Percentiles rank a stretch among this genome's conserved stretches.
phyloP scores from a whole-genome alignment of 2,888 invertebrate genomes.

The Polymixis lichenea region DNA sequence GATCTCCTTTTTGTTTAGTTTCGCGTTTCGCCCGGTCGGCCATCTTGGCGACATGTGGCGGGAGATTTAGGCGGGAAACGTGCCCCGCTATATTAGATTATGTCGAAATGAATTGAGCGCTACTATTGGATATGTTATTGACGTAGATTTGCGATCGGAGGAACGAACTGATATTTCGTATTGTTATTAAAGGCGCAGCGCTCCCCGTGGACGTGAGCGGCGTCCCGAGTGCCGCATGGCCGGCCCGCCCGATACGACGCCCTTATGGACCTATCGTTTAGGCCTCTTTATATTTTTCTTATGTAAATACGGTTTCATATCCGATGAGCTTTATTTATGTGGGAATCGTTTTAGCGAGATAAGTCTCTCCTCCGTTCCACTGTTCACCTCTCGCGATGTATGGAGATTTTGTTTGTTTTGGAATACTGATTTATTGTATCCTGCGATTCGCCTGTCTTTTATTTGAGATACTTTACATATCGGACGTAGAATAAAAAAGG shows the following conservation, averaged over 20 bases:
- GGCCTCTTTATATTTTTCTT: constrained; percentile 91
- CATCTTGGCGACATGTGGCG: constrained; percentile 91
- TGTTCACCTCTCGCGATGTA: constrained; percentile 86
- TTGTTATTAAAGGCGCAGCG: constrained; percentile 89
- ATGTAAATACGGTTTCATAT: constrained; percentile 90
- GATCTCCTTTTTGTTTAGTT: constrained; percentile 90
- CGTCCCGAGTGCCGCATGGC: constrained; percentile 72
- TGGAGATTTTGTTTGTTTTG: constrained; percentile 84
- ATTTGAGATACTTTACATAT: constrained; percentile 64
- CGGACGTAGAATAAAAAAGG: constrained; percentile 43
- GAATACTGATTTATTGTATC: constrained; percentile 83
- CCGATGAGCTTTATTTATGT: constrained; percentile 91
- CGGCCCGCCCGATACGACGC: constrained; percentile 82
- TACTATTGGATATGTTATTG: constrained; percentile 91
- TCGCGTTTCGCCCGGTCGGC: constrained; percentile 87
- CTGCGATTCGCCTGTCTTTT: constrained; percentile 66
- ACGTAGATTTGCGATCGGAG: constrained; percentile 91
- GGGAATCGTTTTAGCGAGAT: constrained; percentile 90
- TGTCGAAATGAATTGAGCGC: constrained; percentile 90
- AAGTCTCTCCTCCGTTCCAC: constrained; percentile 86
- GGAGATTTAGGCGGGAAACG: constrained; percentile 90
- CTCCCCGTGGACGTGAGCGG: constrained; percentile 85
- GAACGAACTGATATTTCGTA: constrained; percentile 91
- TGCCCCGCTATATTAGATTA: constrained; percentile 90
- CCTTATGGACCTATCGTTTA: constrained; percentile 89